phyloP scores from a whole-genome alignment of 2,888 invertebrate genomes.

The Apoderus coryli region DNA sequence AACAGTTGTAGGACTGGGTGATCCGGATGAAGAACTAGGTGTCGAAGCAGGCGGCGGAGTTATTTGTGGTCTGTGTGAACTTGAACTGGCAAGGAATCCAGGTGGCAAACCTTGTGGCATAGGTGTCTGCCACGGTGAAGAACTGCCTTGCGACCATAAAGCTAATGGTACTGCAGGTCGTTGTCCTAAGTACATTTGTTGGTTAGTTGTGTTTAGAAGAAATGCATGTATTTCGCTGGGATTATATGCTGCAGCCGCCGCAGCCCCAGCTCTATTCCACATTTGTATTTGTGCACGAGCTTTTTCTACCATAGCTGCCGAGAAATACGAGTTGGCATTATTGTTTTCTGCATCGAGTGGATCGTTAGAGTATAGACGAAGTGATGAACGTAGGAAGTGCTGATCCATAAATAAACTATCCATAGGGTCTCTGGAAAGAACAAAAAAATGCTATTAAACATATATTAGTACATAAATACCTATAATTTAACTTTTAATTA shows the following conservation, averaged over 20 bases:
- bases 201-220: slow-evolving; percentile 28
- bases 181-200: slow-evolving; percentile 29
- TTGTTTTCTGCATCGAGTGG: slow-evolving; percentile 36
- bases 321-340: slow-evolving; percentile 33
- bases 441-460: slow-evolving; percentile 9
- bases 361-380: slow-evolving; percentile 43
- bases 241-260: slow-evolving; percentile 37
- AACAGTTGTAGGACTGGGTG: slow-evolving; percentile 37
- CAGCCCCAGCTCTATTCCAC: slow-evolving; percentile 36
- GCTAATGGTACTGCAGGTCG: slow-evolving; percentile 29
- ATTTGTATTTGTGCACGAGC: slow-evolving; percentile 37
- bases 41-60: slow-evolving; percentile 33
- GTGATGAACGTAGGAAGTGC: slow-evolving; percentile 48
- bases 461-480: too few species aligned
- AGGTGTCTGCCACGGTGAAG: slow-evolving; percentile 28
- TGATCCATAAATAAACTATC: slow-evolving; percentile 67
- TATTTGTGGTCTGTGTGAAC: slow-evolving; percentile 31
- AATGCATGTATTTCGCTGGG: slow-evolving; percentile 34
- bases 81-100: slow-evolving; percentile 30
- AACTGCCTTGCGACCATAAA: slow-evolving; percentile 30
- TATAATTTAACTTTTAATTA: too few species aligned
- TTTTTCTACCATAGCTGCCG: slow-evolving; percentile 43
- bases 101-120: slow-evolving; percentile 31
- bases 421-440: slow-evolving; percentile 51
- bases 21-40: slow-evolving; percentile 45